Evolutionary conservation across 1,140 invertebrate genomes (phyloP).

Genomic region (Eulimnadia texana): DNA sequence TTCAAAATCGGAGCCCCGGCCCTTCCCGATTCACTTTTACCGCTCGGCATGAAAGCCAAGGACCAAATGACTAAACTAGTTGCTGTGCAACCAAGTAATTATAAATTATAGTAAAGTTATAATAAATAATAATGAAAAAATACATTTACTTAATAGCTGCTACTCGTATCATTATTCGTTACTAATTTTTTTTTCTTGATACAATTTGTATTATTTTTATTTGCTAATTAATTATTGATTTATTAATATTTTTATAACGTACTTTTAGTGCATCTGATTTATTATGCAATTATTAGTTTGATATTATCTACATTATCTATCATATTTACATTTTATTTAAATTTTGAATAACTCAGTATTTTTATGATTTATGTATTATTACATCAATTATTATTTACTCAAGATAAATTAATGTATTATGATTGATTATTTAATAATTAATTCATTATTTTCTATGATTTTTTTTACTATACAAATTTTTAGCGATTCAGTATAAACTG

Average conservation of each 20-base stretch:
- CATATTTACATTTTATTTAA: background rate
- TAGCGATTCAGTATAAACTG: no score
- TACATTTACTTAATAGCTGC: background rate
- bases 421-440: no score
- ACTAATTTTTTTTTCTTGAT: no score
- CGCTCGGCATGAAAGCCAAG: slow-evolving; percentile 83
- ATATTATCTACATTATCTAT: no score
- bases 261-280: no score
- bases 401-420: no score
- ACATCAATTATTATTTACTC: no score
- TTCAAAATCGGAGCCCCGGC: slow-evolving; percentile 90
- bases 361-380: slow-evolving; percentile 12
- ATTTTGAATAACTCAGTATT: background rate
- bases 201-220: background rate
- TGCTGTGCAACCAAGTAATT: slow-evolving; percentile 47
- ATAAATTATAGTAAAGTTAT: background rate
- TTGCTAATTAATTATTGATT: background rate
- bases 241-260: background rate
- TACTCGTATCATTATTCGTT: no score
- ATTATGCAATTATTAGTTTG: no score
- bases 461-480: no score
- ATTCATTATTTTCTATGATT: no score
- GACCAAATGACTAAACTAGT: slow-evolving; percentile 79
- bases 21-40: slow-evolving; percentile 85
- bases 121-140: background rate